Percentiles rank a stretch among this genome's conserved stretches.
phyloP scores from a whole-genome alignment of 2,888 invertebrate species.

The Calliphora vomitoria region DNA sequence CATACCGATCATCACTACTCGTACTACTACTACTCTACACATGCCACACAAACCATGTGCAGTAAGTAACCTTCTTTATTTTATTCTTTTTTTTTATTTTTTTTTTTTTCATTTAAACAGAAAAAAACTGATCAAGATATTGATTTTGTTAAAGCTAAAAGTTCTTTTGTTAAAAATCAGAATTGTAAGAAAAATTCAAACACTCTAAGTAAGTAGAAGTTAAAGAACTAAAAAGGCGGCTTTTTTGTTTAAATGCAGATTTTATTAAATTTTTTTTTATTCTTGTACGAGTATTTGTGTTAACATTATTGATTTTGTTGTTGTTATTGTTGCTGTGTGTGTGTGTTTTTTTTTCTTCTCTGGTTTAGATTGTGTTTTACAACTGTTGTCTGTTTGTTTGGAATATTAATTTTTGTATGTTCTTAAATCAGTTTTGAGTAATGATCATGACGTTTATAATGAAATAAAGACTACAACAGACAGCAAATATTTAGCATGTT shows the following conservation, averaged over 20 bases:
- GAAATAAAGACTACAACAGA: neutral
- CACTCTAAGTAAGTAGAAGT: constrained; percentile 16
- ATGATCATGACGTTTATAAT: constrained; percentile 16
- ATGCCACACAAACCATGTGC: constrained; percentile 54
- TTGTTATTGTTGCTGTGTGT: constrained; percentile 13
- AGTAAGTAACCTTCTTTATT: constrained; percentile 10
- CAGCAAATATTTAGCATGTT: constrained; percentile 1
- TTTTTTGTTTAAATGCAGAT: constrained; percentile 63
- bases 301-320: constrained; percentile 60
- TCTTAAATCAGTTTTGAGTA: constrained; percentile 30
- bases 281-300: constrained; percentile 45
- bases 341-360: too few relatives aligned
- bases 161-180: constrained; percentile 53
- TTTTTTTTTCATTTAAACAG: too few relatives aligned
- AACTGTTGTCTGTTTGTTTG: constrained; percentile 55
- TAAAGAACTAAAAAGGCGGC: constrained; percentile 62
- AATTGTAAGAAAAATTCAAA: neutral
- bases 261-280: constrained; percentile 53
- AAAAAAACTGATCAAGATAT: constrained; percentile 64
- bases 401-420: constrained; percentile 67
- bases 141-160: constrained; percentile 58
- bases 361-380: constrained; percentile 66
- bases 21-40: constrained; percentile 37
- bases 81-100: too few relatives aligned
- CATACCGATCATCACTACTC: constrained; percentile 40